A percentile compares a stretch with the other conserved stretches of the same genome.
Evolutionary conservation across 2,888 invertebrate species (phyloP).

Genomic region (Idaea straminata): DNA sequence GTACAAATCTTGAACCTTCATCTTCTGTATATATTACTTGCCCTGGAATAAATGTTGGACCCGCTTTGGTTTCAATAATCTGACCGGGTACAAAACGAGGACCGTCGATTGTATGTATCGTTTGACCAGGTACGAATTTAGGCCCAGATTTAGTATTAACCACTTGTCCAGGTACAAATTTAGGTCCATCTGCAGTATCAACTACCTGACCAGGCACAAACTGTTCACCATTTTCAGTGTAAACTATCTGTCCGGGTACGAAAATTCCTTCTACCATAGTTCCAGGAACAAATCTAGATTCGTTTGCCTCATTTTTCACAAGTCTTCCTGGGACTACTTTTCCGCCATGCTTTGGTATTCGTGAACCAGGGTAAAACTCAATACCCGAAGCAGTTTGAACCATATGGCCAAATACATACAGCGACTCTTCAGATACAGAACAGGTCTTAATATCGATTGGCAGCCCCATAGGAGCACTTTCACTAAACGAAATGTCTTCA

Average conservation of each 20-base stretch:
- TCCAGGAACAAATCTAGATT: constrained; percentile 85
- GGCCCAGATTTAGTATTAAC: constrained; percentile 84
- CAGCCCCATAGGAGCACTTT: constrained; percentile 77
- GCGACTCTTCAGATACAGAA: constrained; percentile 72
- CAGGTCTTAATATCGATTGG: constrained; percentile 80
- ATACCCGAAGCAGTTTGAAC: constrained; percentile 83
- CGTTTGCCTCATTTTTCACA: constrained; percentile 80
- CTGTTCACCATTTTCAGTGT: constrained; percentile 84
- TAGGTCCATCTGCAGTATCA: constrained; percentile 84
- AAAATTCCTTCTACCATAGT: constrained; percentile 84
- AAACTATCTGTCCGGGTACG: constrained; percentile 84
- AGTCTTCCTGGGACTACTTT: constrained; percentile 83
- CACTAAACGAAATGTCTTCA: constrained; percentile 77
- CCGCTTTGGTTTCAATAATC: constrained; percentile 86
- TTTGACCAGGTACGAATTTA: constrained; percentile 86
- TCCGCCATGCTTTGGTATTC: constrained; percentile 74
- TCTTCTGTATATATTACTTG: constrained; percentile 85
- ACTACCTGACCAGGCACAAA: constrained; percentile 87
- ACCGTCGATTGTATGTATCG: constrained; percentile 85
- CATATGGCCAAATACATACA: constrained; percentile 83
- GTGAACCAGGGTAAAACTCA: constrained; percentile 82
- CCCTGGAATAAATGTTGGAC: constrained; percentile 88
- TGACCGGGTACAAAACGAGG: constrained; percentile 89
- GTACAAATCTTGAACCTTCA: constrained; percentile 81
- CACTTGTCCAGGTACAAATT: constrained; percentile 89